Evolutionary conservation across 2,797 vertebrate genomes (phyloP), one percentile per base, ranked within the genome.

Genomic region (Choloepus didactylus): DNA sequence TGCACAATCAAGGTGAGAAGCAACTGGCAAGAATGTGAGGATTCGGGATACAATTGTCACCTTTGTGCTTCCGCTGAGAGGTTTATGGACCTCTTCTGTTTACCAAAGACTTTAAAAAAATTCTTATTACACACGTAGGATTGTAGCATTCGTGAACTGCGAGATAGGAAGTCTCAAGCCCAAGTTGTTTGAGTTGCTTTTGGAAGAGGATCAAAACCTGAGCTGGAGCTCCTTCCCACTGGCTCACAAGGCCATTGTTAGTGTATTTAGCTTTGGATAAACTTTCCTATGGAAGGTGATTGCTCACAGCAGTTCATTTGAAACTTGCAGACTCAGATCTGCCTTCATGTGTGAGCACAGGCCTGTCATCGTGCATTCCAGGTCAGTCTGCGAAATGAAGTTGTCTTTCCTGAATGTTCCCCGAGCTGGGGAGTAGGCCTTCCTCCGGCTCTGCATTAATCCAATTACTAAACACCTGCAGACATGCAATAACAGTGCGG

Each of bases 401-500:
- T 98, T 98, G 98, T 98, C 98, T 99, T 98, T 99, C 98, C 98
- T 98, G 97, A 46, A 87, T 60, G n/a, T 98, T 98, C 98, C 98
- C 97, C 9, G 96, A 97, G 97, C 97, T 69, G 79, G 94, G 97
- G 98, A 95, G 98, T 98, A 99, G 98, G 98, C 98, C 99, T 99
- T 99, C 98, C 98, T 98, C 97, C 98, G 98, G 98, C 98, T 98
- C 98, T 98, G 98, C 98, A 99, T 99, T 99, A 99, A 99, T 99
- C 99, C 99, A 99, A 99, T 99, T 99, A 99, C 98, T 98, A 99
- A 99, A 99, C 99, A 99, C 99, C 99, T 99, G 99, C 99, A 99
- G 99, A 99, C 98, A 98, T 99, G 98, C 98, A 99, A 99, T 98
- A 99, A 99, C 98, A 99, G 97, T 98, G 98, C 96, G 97, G 96